Percentiles rank a stretch among this genome's conserved stretches.
Evolutionary conservation across 2,113 vertebrate species (phyloP).

Genomic region (Labrus mixtus): DNA sequence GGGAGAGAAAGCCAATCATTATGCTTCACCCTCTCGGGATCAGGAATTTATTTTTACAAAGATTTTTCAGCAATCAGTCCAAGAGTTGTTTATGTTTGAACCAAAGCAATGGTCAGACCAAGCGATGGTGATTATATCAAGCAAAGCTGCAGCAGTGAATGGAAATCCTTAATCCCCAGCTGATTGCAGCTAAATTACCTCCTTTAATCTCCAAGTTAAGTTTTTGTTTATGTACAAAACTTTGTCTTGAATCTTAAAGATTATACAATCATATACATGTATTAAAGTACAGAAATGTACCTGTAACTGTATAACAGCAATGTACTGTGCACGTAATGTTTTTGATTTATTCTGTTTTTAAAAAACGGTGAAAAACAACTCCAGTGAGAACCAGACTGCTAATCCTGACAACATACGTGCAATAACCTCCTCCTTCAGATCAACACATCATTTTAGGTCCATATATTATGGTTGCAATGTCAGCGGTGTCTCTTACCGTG

Average conservation of each 20-base stretch:
- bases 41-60: not conserved
- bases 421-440: not conserved
- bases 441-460: not conserved
- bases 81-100: not conserved
- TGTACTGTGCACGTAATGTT: no score
- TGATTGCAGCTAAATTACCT: not conserved
- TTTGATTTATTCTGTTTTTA: no score
- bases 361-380: not conserved
- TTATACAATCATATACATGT: no score
- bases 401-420: not conserved
- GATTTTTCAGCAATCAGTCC: not conserved
- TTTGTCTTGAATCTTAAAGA: not conserved
- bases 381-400: not conserved
- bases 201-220: not conserved
- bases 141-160: not conserved
- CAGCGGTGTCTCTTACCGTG: constrained; percentile 85
- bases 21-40: not conserved
- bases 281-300: no score
- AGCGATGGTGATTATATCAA: not conserved
- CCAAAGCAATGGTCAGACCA: not conserved
- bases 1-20: no score
- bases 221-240: not conserved
- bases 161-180: not conserved
- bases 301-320: no score
- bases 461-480: not conserved